These are phyloP conservation scores for Leucopsar rothschildi DNA, from an alignment of 2,113 vertebrate genomes.

Conservation along the genomic window DNA sequence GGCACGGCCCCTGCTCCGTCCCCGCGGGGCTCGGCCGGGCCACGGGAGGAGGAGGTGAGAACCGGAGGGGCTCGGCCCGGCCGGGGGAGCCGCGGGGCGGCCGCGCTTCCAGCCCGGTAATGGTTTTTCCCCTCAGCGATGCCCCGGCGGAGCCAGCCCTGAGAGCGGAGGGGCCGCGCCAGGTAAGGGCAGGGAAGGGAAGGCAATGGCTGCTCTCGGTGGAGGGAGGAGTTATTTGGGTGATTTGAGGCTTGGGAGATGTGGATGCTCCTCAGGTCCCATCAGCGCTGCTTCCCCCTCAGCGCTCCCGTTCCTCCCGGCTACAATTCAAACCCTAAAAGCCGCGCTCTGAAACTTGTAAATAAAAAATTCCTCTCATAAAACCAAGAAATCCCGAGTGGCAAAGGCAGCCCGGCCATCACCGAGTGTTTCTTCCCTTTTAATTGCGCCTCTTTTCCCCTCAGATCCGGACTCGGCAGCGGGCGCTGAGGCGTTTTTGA, in stretches of 20 bases:
- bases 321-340: rapidly evolving
- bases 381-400: neutral
- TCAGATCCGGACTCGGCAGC: neutral
- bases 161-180: rapidly evolving
- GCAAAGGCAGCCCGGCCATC: rapidly evolving
- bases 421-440: too few relatives aligned
- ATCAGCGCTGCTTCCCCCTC: neutral
- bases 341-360: rapidly evolving
- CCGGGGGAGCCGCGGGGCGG: neutral
- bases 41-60: neutral
- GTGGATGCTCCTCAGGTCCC: neutral
- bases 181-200: neutral
- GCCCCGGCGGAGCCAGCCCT: neutral
- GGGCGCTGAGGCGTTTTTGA: neutral
- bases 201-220: neutral
- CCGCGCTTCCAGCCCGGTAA: neutral
- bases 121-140: neutral
- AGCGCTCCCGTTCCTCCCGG: neutral
- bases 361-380: too few relatives aligned
- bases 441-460: too few relatives aligned
- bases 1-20: neutral
- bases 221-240: neutral
- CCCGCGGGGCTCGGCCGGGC: neutral
- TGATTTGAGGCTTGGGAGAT: neutral
- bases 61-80: neutral